Evolutionary conservation across 2,797 vertebrate genomes (phyloP).

Genomic region (Pachyuromys duprasi): DNA sequence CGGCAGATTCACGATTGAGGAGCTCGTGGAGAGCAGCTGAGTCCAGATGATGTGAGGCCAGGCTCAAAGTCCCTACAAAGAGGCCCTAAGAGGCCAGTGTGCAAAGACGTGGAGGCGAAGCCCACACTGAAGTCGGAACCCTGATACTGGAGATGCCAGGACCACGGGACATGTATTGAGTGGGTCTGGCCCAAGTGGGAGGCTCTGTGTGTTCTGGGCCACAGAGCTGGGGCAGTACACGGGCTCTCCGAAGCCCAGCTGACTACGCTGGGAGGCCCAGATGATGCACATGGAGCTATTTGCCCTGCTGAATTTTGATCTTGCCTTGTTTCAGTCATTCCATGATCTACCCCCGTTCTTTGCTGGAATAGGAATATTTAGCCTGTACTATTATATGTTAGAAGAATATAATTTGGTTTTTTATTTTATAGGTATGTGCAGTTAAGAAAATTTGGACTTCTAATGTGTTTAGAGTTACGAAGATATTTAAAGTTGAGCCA

Average conservation of each 20-base stretch:
- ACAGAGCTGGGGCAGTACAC: background rate
- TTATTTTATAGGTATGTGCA: background rate
- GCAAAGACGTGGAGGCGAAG: background rate
- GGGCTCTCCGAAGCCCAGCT: background rate
- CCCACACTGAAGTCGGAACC: background rate
- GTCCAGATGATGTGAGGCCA: background rate
- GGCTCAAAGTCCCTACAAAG: background rate
- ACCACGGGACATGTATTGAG: too few relatives aligned
- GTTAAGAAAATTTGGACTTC: background rate
- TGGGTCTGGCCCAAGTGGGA: too few relatives aligned
- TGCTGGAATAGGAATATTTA: background rate
- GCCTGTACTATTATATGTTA: background rate
- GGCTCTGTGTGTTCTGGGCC: background rate
- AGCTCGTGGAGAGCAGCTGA: background rate
- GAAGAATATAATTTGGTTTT: background rate
- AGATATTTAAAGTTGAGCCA: background rate
- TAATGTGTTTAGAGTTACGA: background rate
- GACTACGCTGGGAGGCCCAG: too few relatives aligned
- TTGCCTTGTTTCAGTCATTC: background rate
- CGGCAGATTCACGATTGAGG: background rate
- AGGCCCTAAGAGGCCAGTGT: background rate
- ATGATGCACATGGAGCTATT: background rate
- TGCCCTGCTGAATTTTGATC: background rate
- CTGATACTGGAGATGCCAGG: background rate
- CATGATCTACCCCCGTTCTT: background rate